Percentiles rank a stretch among this genome's conserved stretches.
Evolutionary conservation across 2,888 invertebrate genomes (phyloP).

Genomic region (Agrotis exclamationis): DNA sequence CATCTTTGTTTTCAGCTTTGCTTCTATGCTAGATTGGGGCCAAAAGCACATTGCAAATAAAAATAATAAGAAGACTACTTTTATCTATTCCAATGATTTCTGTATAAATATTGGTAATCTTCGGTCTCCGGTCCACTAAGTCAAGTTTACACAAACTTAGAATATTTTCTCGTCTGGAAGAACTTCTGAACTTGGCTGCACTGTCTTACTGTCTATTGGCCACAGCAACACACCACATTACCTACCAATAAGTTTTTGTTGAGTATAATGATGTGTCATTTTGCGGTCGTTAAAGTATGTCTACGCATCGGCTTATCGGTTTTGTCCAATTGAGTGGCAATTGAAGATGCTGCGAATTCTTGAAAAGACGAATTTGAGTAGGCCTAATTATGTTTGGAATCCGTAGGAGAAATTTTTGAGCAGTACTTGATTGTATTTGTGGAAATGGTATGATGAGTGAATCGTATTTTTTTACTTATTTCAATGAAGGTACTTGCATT

Average conservation of each 20-base stretch:
- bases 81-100: too few species aligned
- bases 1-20: too few species aligned
- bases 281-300: conserved; percentile 49
- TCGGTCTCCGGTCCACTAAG: neutral
- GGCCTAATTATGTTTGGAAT: neutral
- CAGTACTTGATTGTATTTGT: neutral
- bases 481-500: neutral
- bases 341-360: conserved; percentile 14
- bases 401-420: conserved; percentile 27
- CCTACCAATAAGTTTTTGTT: conserved; percentile 43
- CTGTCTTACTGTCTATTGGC: neutral
- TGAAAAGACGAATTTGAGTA: neutral
- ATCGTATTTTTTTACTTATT: neutral
- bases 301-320: conserved; percentile 36
- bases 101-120: too few species aligned
- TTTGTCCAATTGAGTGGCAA: conserved; percentile 25
- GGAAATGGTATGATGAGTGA: conserved; percentile 8
- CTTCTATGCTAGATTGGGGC: too few species aligned
- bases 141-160: too few species aligned
- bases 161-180: neutral
- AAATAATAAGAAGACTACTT: too few species aligned
- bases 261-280: conserved; percentile 51
- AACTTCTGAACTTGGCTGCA: conserved; percentile 1
- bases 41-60: too few species aligned
- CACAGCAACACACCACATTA: conserved; percentile 27